A percentile compares a stretch with the other conserved stretches of the same genome.
Conservation (phyloP, 2,797 vertebrate genomes). For the Aphelocoma californica region DNA sequence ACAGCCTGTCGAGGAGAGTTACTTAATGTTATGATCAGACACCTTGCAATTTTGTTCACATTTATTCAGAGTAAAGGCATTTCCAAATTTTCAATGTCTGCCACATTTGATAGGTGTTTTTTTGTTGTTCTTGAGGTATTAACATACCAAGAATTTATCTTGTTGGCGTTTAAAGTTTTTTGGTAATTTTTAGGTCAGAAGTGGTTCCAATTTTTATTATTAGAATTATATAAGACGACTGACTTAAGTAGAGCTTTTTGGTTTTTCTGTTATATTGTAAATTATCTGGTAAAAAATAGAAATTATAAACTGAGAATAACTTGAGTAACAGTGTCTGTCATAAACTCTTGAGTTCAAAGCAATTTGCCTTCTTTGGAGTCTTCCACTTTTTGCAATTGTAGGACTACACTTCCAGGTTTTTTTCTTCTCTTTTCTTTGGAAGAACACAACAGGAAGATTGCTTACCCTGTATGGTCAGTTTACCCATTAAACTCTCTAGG, state of each 20-base stretch:
- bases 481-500: neutral
- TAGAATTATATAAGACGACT: neutral
- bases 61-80: neutral
- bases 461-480: neutral
- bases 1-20: neutral
- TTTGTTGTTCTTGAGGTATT: neutral
- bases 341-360: neutral
- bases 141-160: neutral
- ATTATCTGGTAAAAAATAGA: neutral
- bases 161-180: neutral
- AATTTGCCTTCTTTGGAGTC: neutral
- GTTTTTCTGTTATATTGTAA: neutral
- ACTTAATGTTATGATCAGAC: neutral
- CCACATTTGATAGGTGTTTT: neutral
- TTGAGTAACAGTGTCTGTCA: neutral
- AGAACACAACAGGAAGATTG: neutral
- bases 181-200: neutral
- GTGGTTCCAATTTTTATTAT: neutral
- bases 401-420: neutral
- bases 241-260: neutral
- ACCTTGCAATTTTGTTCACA: neutral
- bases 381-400: neutral
- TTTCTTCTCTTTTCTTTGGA: neutral
- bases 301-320: neutral
- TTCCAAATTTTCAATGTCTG: neutral